Percentiles rank a stretch among this genome's conserved stretches.
Evolutionary conservation across 2,888 invertebrate genomes (phyloP).

Genomic region (Notocelia uddmanniana): DNA sequence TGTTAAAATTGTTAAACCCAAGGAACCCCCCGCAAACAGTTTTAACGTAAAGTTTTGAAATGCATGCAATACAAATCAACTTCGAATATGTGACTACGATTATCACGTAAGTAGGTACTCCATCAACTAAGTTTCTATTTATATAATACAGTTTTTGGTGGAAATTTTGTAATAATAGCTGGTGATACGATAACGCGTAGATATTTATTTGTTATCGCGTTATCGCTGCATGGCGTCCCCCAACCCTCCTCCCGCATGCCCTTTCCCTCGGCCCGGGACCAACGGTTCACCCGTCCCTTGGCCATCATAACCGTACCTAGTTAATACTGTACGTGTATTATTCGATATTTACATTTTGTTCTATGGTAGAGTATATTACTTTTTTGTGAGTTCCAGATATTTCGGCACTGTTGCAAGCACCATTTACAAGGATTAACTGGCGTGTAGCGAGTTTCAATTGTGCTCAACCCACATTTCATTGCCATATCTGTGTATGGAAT

Average conservation of each 20-base stretch:
- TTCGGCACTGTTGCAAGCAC: too few relatives aligned
- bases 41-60: too few relatives aligned
- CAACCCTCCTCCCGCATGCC: slow-evolving; percentile 17
- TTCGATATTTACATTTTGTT: slow-evolving; percentile 31
- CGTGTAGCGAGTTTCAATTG: too few relatives aligned
- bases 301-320: too few relatives aligned
- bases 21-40: too few relatives aligned
- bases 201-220: slow-evolving; percentile 46
- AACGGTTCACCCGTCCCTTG: slow-evolving; percentile 15
- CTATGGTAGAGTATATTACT: background rate
- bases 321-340: background rate
- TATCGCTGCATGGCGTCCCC: slow-evolving; percentile 36
- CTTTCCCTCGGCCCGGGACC: slow-evolving; percentile 24
- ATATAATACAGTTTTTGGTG: slow-evolving; percentile 31
- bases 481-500: too few relatives aligned
- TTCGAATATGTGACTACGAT: background rate
- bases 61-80: too few relatives aligned
- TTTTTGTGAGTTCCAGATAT: too few relatives aligned
- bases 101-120: background rate
- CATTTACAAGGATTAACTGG: too few relatives aligned
- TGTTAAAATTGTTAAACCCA: too few relatives aligned
- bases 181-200: slow-evolving; percentile 42
- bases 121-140: slow-evolving; percentile 5
- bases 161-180: slow-evolving; percentile 42
- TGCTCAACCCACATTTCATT: too few relatives aligned